Conservation (phyloP, 2,888 invertebrate species). For the Caenorhabditis wallacei region DNA sequence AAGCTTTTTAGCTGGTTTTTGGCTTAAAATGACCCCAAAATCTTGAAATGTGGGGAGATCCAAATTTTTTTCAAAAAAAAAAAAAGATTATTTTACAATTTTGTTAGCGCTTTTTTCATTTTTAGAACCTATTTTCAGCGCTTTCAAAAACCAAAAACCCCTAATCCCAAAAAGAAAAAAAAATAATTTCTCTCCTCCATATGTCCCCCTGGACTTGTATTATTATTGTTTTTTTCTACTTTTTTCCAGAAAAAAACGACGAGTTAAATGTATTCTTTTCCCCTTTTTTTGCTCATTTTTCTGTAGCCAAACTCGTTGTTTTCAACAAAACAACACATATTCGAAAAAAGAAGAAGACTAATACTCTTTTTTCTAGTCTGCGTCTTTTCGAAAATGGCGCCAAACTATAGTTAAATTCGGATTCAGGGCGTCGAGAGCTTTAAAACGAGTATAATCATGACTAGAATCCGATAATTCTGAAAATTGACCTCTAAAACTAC, state of each 20-base stretch:
- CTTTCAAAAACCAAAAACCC: background rate
- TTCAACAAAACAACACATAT: constrained; percentile 1
- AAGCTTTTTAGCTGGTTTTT: background rate
- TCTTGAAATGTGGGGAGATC: background rate
- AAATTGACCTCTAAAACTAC: too few species aligned
- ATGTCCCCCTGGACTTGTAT: background rate
- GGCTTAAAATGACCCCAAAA: background rate
- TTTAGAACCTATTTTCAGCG: too few species aligned
- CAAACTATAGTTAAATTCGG: background rate
- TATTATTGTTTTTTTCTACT: constrained; percentile 12
- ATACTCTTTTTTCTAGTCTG: background rate
- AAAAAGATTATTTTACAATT: too few species aligned
- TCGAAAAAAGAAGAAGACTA: constrained; percentile 1
- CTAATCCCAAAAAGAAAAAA: background rate
- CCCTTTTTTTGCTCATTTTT: constrained; percentile 1
- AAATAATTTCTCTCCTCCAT: too few species aligned
- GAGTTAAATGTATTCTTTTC: constrained; percentile 21
- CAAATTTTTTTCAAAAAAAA: constrained; percentile 3
- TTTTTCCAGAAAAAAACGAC: constrained; percentile 5
- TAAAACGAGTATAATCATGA: constrained; percentile 14
- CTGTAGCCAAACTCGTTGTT: background rate
- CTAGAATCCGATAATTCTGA: background rate
- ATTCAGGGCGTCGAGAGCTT: background rate
- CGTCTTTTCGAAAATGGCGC: background rate
- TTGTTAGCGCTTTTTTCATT: too few species aligned